A percentile compares a stretch with the other conserved stretches of the same genome.
These are phyloP conservation scores for Catostomus latipinnis DNA, from an alignment of 2,797 vertebrate species.

Conservation along the genomic window DNA sequence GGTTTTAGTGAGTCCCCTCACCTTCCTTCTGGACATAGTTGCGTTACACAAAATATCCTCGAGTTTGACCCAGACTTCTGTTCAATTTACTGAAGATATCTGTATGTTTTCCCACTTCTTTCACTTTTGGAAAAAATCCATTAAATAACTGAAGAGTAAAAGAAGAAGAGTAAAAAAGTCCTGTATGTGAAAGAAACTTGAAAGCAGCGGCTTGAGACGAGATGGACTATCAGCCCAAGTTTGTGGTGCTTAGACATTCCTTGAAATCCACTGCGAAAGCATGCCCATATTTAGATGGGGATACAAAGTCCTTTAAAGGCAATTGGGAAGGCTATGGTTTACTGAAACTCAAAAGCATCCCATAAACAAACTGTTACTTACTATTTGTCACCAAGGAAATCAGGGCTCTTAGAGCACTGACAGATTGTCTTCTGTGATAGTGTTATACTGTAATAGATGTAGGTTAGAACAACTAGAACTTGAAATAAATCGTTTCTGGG, in stretches of 20 bases:
- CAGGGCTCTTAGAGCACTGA: not conserved
- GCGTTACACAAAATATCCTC: not conserved
- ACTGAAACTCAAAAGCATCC: conserved; percentile 67
- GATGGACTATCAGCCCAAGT: conserved; percentile 78
- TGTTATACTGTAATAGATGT: not conserved
- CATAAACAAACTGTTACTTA: conserved; percentile 64
- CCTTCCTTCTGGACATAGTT: conserved; percentile 85
- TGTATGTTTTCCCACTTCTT: not conserved
- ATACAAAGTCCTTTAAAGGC: conserved; percentile 97
- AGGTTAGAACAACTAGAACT: not conserved
- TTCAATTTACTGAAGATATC: not conserved
- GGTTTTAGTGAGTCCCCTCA: conserved; percentile 85
- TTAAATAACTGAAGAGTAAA: not conserved
- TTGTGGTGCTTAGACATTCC: conserved; percentile 95
- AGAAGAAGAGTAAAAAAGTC: not conserved
- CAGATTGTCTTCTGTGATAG: conserved; percentile 21
- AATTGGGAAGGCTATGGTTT: conserved; percentile 84
- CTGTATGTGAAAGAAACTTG: not conserved
- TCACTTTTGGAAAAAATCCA: conserved; percentile 8
- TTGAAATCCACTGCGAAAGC: conserved; percentile 91
- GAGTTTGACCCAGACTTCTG: not conserved
- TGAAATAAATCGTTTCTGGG: not conserved
- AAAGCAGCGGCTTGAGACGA: conserved; percentile 71
- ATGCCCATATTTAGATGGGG: conserved; percentile 98
- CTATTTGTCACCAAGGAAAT: conserved; percentile 60